Evolutionary conservation across 1,140 invertebrate species (phyloP).

Genomic region (Rhopalosiphum padi): DNA sequence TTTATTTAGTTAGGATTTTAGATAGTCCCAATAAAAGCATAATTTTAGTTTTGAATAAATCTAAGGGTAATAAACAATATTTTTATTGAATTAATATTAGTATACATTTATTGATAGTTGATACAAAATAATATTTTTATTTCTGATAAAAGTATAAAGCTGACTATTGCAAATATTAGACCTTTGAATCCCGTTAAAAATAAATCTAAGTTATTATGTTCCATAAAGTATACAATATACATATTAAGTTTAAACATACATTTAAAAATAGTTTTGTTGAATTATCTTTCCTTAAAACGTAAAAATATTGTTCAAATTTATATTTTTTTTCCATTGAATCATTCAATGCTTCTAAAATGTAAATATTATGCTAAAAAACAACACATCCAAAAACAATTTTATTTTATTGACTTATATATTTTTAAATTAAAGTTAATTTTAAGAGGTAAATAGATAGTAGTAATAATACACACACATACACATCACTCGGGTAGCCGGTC

Average conservation of each 20-base stretch:
- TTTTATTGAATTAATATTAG: neutral
- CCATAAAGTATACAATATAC: neutral
- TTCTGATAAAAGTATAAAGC: neutral
- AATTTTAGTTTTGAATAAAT: neutral
- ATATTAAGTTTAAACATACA: no score
- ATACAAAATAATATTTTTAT: neutral
- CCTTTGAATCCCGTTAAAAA: neutral
- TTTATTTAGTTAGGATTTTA: slow-evolving; percentile 1
- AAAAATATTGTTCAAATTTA: neutral
- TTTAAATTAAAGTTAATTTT: neutral
- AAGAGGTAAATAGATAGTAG: neutral
- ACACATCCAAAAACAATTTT: neutral
- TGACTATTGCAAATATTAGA: slow-evolving; percentile 25
- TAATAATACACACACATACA: no score
- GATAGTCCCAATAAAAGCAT: neutral
- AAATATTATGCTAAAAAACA: neutral
- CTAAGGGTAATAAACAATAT: slow-evolving; percentile 21
- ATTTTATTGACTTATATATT: neutral
- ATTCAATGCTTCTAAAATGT: neutral
- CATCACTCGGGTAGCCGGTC: neutral
- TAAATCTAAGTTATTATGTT: slow-evolving; percentile 10
- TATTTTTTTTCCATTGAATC: neutral
- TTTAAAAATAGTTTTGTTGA: neutral
- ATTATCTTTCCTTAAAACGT: no score
- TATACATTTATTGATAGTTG: neutral